Conservation (phyloP, 1,140 invertebrate species). For the Melanaphis sacchari region DNA sequence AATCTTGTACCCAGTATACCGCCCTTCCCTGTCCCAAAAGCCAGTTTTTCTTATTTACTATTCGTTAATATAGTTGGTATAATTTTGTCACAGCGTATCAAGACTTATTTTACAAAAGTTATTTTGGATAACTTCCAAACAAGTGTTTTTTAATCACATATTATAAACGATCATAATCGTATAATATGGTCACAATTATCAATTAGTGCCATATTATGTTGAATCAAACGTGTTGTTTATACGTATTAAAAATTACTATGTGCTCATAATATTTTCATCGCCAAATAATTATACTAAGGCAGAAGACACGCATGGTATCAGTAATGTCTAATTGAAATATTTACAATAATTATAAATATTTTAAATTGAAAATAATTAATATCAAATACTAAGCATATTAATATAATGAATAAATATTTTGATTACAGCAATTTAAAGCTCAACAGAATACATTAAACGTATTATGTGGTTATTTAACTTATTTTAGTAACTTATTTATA, state of each 20-base stretch:
- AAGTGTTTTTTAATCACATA: constrained; percentile 7
- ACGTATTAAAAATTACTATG: background rate
- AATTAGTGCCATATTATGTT: background rate
- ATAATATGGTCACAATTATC: background rate
- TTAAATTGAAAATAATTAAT: too few species aligned
- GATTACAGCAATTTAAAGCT: background rate
- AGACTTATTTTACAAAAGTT: background rate
- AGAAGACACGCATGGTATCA: background rate
- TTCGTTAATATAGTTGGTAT: background rate
- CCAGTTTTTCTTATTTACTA: background rate
- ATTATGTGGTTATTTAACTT: background rate
- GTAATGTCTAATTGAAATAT: background rate
- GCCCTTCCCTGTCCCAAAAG: background rate
- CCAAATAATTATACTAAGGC: background rate
- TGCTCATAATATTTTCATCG: background rate
- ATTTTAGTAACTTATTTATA: background rate
- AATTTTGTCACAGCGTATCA: background rate
- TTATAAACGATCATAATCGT: background rate
- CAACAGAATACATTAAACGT: background rate
- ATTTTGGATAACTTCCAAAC: background rate
- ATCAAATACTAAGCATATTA: too few species aligned
- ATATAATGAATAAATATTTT: background rate
- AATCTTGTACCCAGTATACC: background rate
- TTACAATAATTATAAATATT: too few species aligned
- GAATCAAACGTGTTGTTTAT: background rate